Evolutionary conservation across 2,888 invertebrate genomes (phyloP).

Genomic region (Drosophila fungiperda): DNA sequence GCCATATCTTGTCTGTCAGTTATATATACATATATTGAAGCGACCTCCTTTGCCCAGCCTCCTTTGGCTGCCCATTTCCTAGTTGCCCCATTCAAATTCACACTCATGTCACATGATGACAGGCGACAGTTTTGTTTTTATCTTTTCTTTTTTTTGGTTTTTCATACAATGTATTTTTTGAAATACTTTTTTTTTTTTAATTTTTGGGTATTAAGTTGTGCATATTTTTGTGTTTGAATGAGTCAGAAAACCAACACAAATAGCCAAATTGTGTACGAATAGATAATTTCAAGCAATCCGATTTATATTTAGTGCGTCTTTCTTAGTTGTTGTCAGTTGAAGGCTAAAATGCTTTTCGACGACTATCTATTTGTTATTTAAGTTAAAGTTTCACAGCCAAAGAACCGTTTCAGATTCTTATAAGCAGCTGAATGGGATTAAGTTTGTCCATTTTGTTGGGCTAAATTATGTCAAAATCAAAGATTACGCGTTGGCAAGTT

Average conservation of each 20-base stretch:
- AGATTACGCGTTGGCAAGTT: neutral
- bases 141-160: neutral
- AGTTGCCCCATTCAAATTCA: constrained; percentile 61
- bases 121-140: constrained; percentile 59
- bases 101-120: constrained; percentile 74
- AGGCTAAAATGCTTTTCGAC: constrained; percentile 49
- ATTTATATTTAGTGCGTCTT: constrained; percentile 54
- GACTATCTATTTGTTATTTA: neutral
- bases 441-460: neutral
- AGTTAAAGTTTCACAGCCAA: neutral
- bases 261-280: constrained; percentile 55
- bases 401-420: neutral
- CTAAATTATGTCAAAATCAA: constrained; percentile 7
- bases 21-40: constrained; percentile 26
- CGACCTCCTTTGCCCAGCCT: constrained; percentile 54
- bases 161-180: constrained; percentile 28
- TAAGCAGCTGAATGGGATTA: neutral
- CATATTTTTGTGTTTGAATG: constrained; percentile 48
- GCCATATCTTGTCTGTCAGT: constrained; percentile 25
- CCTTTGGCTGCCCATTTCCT: constrained; percentile 61
- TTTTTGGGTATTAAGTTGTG: constrained; percentile 58
- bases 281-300: constrained; percentile 52
- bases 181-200: constrained; percentile 28
- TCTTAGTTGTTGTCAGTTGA: constrained; percentile 52
- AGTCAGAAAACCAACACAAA: constrained; percentile 47